Evolutionary conservation across 2,888 invertebrate species (phyloP), one percentile per base, ranked within the genome.

Genomic region (Xylota sylvarum): DNA sequence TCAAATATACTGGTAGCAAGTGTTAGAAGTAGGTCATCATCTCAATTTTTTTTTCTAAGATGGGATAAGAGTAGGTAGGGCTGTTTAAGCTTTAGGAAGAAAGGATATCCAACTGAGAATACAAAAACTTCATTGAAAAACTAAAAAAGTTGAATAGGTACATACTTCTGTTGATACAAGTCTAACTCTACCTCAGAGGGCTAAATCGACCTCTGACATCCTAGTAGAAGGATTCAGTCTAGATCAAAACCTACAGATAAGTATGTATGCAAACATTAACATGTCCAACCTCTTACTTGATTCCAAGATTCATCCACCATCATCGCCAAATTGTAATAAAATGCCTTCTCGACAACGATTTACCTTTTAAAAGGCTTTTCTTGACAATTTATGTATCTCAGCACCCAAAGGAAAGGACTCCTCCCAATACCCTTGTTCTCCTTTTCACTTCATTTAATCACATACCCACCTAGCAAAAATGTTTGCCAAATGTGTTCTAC

Each of bases 371-470:
- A 23, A 37, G 12, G 40, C 14, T 55, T 69, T 52, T 40, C 5
- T 5, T 0, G 17, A 32, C 58, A 74, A 73, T 73, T 80, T 85
- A 80, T 85, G 23, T 23, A 37, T 76, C 27, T 40, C 40, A 5
- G n/a, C 40, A 4, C 37, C 10, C 37, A 74, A 48, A 37, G 48
- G 50, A 56, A 72, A 58, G 48, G 70, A 76, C 50, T 37, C 50
- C 48, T 14, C 35, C 27, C 62, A 52, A 52, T 46, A 14, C 64
- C 65, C 35, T 23, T 23, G 23, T 23, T 23, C 52, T 55, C 60
- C 67, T 77, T 81, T 86, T 73, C 73, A 73, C 77, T 77, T 86
- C 81, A 81, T 77, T 81, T 81, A 86, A 76, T 81, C 77, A 77
- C 81, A 82, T 52, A 73, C 52, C 69, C 77, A 78, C 72, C 81